A percentile compares a stretch with the other conserved stretches of the same genome.
Conservation (phyloP, 2,888 invertebrate species). For the Mythimna impura region DNA sequence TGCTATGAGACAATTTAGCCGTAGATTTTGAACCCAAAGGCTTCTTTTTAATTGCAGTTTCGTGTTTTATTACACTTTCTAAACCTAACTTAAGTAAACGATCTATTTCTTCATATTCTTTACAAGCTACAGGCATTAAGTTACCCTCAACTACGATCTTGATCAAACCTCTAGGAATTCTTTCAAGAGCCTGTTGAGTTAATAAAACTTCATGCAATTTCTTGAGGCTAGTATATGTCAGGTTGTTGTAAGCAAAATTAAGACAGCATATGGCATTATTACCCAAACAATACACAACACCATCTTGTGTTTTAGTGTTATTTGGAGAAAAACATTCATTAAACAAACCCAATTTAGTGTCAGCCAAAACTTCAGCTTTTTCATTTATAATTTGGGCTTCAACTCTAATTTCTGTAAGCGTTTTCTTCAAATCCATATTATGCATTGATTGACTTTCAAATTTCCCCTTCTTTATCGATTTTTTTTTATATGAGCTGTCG, state of each 20-base stretch:
- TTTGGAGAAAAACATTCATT: slow-evolving; percentile 68
- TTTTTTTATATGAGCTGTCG: too few species aligned
- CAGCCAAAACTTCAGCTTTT: slow-evolving; percentile 69
- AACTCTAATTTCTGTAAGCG: not conserved
- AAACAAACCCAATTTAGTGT: slow-evolving; percentile 66
- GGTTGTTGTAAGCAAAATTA: slow-evolving; percentile 78
- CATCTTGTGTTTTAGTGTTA: slow-evolving; percentile 65
- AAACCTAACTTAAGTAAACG: slow-evolving; percentile 34
- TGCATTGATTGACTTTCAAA: slow-evolving; percentile 62
- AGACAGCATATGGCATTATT: slow-evolving; percentile 75
- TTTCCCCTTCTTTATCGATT: too few species aligned
- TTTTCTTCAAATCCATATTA: not conserved
- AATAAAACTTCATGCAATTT: slow-evolving; percentile 70
- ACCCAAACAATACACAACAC: slow-evolving; percentile 69
- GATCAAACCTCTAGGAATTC: slow-evolving; percentile 74
- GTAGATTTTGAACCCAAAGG: not conserved
- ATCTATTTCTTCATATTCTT: slow-evolving; percentile 72
- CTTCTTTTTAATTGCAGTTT: not conserved
- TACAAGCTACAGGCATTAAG: slow-evolving; percentile 69
- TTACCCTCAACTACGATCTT: slow-evolving; percentile 80
- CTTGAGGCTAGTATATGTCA: slow-evolving; percentile 71
- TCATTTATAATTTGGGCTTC: slow-evolving; percentile 50
- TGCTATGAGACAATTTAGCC: not conserved
- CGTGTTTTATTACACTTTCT: not conserved
- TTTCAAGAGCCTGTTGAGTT: slow-evolving; percentile 71